Base-by-base conservation (phyloP, 2,888 invertebrate species). In the Eulithis testata region DNA sequence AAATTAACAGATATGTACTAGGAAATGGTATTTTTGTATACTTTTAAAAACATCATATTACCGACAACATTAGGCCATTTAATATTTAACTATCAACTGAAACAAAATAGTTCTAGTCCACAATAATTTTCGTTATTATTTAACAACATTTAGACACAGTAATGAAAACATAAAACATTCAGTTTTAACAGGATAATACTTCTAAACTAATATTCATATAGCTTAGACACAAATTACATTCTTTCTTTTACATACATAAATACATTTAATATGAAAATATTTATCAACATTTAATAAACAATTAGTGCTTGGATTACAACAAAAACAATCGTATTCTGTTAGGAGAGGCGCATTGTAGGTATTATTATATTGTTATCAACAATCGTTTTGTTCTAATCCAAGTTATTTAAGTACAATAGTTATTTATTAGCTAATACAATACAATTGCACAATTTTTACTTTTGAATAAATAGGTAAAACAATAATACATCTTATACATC, bases 191-290 rank as follows among this genome's bases (percentile, higher is more conserved):
- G 69, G 74, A 73, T 77, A 76, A 71, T 72, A 76, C 71, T 74
- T 76, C 70, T 74, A 75, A 77, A 63, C 14, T 50, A 73, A 78
- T 73, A 79, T 74, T 50, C 37, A 76, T 75, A 75, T 75, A 75
- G 70, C 64, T 73, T 75, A 77, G 67, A 81, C 76, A 77, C 69
- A 72, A 57, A 77, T 73, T 75, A 80, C 70, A 77, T 75, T 45
- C 52, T 63, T 67, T 63, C 66, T 52, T 63, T 64, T 67, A 64
- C 56, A 72, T 72, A 76, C 72, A 76, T 77, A 65, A 53, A 72
- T 75, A 73, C 60, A 69, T 70, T 73, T 66, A 67, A 71, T 77
- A 80, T 63, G 79, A 84, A 84, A 83, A 83, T 83, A 85, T 77
- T 75, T 77, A 66, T 56, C n/a, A 79, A 81, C 76, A 81, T 80